Conservation (phyloP, 2,888 invertebrate species). For the Tachina fera region DNA sequence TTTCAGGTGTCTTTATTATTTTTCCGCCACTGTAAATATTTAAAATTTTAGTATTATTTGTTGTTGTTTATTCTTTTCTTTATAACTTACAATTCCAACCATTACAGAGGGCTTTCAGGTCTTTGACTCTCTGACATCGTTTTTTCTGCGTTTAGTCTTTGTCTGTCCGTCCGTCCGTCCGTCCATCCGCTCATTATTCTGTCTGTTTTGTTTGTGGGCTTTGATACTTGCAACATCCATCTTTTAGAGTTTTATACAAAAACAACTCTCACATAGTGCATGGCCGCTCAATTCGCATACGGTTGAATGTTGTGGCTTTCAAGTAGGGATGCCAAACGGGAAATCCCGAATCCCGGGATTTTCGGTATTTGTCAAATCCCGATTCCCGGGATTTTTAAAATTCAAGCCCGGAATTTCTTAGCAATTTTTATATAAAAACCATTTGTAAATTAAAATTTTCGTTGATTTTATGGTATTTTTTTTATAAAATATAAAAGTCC, state of each 20-base stretch:
- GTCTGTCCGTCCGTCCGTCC: slow-evolving; percentile 31
- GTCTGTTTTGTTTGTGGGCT: slow-evolving; percentile 36
- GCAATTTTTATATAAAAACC: too few species aligned
- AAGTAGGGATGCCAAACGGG: too few species aligned
- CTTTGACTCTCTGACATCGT: slow-evolving; percentile 76
- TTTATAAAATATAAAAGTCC: too few species aligned
- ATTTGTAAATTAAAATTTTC: too few species aligned
- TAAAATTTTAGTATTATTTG: slow-evolving; percentile 38
- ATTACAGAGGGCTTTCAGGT: slow-evolving; percentile 72
- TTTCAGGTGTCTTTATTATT: neutral
- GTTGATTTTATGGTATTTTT: too few species aligned
- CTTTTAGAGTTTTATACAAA: slow-evolving; percentile 26
- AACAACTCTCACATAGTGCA: slow-evolving; percentile 13
- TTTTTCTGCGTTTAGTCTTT: slow-evolving; percentile 47
- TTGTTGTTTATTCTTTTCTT: slow-evolving; percentile 49
- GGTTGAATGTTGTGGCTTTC: slow-evolving; percentile 38
- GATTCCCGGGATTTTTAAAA: too few species aligned
- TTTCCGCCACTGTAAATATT: neutral
- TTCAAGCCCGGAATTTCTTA: too few species aligned
- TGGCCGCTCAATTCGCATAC: slow-evolving; percentile 61
- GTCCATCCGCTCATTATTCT: neutral
- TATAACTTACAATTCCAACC: slow-evolving; percentile 41
- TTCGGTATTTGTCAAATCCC: too few species aligned
- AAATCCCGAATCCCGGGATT: too few species aligned
- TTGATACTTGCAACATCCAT: slow-evolving; percentile 59